Conservation (phyloP, 2,888 invertebrate species). For the Tetramorium bicarinatum region DNA sequence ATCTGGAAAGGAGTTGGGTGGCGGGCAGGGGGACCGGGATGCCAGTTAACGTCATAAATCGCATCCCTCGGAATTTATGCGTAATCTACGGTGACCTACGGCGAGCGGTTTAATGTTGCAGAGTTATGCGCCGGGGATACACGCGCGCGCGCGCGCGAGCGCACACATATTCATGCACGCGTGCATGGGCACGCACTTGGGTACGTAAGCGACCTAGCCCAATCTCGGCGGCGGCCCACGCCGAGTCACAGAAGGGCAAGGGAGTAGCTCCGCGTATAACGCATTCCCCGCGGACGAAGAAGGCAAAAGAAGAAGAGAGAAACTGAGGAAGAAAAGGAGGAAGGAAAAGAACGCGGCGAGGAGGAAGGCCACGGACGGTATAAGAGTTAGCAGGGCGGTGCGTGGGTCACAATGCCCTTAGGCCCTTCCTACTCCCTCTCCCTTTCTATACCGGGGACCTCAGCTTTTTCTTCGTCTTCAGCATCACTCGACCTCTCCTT, state of each 20-base stretch:
- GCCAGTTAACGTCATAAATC: slow-evolving; percentile 75
- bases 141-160: slow-evolving; percentile 26
- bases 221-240: slow-evolving; percentile 80
- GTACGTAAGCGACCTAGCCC: slow-evolving; percentile 81
- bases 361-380: slow-evolving; percentile 70
- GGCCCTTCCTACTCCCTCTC: slow-evolving; percentile 63
- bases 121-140: slow-evolving; percentile 72
- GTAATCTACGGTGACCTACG: slow-evolving; percentile 80
- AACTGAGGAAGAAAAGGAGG: slow-evolving; percentile 44
- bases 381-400: slow-evolving; percentile 82
- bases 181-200: slow-evolving; percentile 58
- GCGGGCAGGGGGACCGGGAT: slow-evolving; percentile 33
- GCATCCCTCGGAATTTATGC: slow-evolving; percentile 79
- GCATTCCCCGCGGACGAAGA: slow-evolving; percentile 72
- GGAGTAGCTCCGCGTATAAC: slow-evolving; percentile 78
- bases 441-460: background rate
- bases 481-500: slow-evolving; percentile 53
- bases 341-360: slow-evolving; percentile 68
- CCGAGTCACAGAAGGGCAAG: slow-evolving; percentile 68
- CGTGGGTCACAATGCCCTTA: slow-evolving; percentile 84
- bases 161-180: slow-evolving; percentile 43
- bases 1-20: slow-evolving; percentile 34
- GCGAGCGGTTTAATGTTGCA: slow-evolving; percentile 78
- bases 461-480: slow-evolving; percentile 37
- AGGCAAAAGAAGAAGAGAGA: slow-evolving; percentile 56